Base-by-base conservation (phyloP, 2,888 invertebrate genomes). In the Tryphoninae sp. region DNA sequence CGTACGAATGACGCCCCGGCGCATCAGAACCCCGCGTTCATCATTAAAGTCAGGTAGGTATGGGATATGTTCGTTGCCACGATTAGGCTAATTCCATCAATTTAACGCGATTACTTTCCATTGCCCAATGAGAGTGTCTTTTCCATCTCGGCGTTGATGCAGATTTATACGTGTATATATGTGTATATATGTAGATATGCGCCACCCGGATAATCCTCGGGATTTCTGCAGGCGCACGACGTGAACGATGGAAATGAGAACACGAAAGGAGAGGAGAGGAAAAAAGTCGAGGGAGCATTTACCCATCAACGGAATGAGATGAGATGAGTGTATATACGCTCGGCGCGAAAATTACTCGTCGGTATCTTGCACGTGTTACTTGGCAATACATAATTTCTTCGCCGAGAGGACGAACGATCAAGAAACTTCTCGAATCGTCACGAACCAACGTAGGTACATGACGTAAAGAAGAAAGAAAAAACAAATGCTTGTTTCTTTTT, bases 31-130 rank as follows among this genome's bases (percentile, higher is more conserved):
- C 26, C 49, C 42, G 55, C 42, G 55, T 74, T 69, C 69, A 65
- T 74, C 78, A 78, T 78, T 65, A 74, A 42, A 78, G 69, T 69
- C 69, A 49, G 72, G 3, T 33, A 51, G 19, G 1, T 69, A 26
- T 26, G 74, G 69, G 64, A 78, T 69, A 51, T 65, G 69, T 73
- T 62, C 49, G 61, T 62, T 26, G 64, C 26, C 73, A 76, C 72
- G 83, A 83, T 84, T 81, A 78, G 65, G 81, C 73, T 82, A 78
- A 82, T 84, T 83, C 76, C 79, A 67, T 80, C 80, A 77, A 78
- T 82, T 72, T 83, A 76, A 82, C 78, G 80, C 81, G 83, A 80
- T 84, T 81, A 78, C 77, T 68, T 65, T 71, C 33, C 51, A 26
- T 76, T 78, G 69, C 67, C 69, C 71, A 73, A 81, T 65, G 59